Evolutionary conservation across 1,140 invertebrate genomes (phyloP).

Genomic region (Drosophila subobscura): DNA sequence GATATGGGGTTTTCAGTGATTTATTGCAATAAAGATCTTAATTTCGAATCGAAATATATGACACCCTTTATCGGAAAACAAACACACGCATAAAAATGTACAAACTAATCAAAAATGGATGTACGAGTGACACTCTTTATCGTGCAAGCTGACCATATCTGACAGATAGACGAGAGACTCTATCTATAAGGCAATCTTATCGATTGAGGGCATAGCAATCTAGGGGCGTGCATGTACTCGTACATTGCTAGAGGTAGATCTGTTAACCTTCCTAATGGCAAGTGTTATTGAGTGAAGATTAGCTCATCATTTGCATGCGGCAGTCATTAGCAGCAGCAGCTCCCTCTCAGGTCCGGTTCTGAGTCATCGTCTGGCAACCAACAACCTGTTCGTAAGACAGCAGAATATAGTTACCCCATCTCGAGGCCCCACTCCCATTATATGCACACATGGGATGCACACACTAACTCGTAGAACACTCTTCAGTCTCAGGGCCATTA

Average conservation of each 20-base stretch:
- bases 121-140: constrained; percentile 3
- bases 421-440: constrained; percentile 1
- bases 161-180: constrained; percentile 1
- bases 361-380: constrained; percentile 22
- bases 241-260: background rate
- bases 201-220: no score
- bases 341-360: constrained; percentile 24
- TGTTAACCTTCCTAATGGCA: constrained; percentile 2
- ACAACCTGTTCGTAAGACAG: constrained; percentile 2
- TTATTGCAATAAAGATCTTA: no score
- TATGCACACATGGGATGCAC: background rate
- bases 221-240: no score
- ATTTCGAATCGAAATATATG: no score
- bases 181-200: constrained; percentile 10
- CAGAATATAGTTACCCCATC: constrained; percentile 11
- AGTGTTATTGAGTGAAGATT: constrained; percentile 14
- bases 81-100: no score
- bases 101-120: background rate
- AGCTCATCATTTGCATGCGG: constrained; percentile 21
- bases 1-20: no score
- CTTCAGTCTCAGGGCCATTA: constrained; percentile 20
- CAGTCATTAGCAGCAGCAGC: constrained; percentile 2
- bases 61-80: no score
- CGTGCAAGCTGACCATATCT: constrained; percentile 1
- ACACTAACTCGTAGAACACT: background rate